A percentile compares a stretch with the other conserved stretches of the same genome.
Evolutionary conservation across 2,797 vertebrate species (phyloP).

Genomic region (Syngnathus rostellatus): DNA sequence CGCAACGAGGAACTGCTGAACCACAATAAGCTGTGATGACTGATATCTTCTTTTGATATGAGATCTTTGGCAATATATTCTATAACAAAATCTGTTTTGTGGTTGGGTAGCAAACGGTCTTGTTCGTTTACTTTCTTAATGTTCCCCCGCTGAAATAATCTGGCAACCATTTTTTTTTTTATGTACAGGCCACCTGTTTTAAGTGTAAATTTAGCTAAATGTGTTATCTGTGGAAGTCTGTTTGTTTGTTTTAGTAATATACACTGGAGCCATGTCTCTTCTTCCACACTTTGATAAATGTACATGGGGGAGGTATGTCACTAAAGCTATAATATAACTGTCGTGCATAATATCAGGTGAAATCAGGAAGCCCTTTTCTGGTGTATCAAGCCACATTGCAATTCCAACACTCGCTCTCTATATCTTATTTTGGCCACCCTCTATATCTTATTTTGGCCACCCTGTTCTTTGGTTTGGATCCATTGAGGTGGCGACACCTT

Average conservation of each 20-base stretch:
- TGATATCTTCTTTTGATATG: conserved; percentile 65
- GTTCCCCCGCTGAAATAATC: conserved; percentile 49
- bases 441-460: conserved; percentile 23
- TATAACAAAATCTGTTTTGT: conserved; percentile 58
- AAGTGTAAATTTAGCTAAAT: conserved; percentile 68
- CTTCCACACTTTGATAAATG: conserved; percentile 52
- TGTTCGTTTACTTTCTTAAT: conserved; percentile 22
- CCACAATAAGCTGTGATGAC: conserved; percentile 53
- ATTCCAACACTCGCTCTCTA: conserved; percentile 29
- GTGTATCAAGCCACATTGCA: conserved; percentile 28
- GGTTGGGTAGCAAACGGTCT: conserved; percentile 60
- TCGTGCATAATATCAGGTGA: conserved; percentile 36
- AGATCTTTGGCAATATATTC: conserved; percentile 71
- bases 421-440: conserved; percentile 22
- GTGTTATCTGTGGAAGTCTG: conserved; percentile 68
- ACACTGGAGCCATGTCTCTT: conserved; percentile 74
- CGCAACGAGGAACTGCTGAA: conserved; percentile 60
- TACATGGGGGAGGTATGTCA: conserved; percentile 33
- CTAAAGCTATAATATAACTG: conserved; percentile 35
- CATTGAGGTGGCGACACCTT: conserved; percentile 32
- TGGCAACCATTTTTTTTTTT: conserved; percentile 33
- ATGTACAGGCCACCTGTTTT: conserved; percentile 68
- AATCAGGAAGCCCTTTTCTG: conserved; percentile 37
- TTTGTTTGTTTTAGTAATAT: conserved; percentile 65
- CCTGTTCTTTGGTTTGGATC: conserved; percentile 34